These are phyloP conservation scores for Australoheros facetus DNA, from an alignment of 2,797 vertebrate species.

Conservation along the genomic window DNA sequence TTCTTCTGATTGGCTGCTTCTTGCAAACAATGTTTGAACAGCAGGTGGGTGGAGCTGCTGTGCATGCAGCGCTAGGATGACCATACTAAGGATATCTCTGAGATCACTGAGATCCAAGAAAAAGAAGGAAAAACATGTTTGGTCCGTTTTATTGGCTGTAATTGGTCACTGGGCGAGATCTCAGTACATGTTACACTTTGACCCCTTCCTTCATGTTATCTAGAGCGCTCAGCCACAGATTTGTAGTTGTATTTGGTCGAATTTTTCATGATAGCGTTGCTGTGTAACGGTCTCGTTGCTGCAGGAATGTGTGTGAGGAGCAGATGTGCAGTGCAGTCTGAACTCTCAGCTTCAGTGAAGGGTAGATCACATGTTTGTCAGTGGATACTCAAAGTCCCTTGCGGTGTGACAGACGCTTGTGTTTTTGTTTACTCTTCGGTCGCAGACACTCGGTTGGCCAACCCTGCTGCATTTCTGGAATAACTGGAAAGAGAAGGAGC, in stretches of 20 bases:
- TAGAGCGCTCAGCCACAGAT: neutral
- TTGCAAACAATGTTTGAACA: neutral
- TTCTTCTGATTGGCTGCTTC: neutral
- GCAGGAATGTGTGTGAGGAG: neutral
- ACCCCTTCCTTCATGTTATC: neutral
- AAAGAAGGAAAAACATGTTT: neutral
- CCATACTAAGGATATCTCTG: neutral
- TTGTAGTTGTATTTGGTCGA: neutral
- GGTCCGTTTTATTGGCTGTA: too few relatives aligned
- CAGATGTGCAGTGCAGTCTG: neutral
- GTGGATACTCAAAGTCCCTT: conserved; percentile 1
- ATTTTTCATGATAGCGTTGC: neutral
- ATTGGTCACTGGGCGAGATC: too few relatives aligned
- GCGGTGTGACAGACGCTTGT: neutral
- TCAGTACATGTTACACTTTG: neutral
- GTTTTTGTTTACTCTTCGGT: conserved; percentile 15
- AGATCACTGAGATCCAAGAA: neutral
- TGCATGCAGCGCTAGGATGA: neutral
- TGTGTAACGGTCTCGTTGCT: neutral
- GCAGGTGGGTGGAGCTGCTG: neutral
- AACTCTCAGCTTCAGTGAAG: neutral
- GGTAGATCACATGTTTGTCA: neutral
- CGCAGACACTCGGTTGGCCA: conserved; percentile 2
- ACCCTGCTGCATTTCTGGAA: conserved; percentile 16
- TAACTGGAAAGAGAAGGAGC: neutral